Percentiles rank a stretch among this genome's conserved stretches.
Conservation (phyloP, 1,140 invertebrate species). For the Procambarus clarkii region DNA sequence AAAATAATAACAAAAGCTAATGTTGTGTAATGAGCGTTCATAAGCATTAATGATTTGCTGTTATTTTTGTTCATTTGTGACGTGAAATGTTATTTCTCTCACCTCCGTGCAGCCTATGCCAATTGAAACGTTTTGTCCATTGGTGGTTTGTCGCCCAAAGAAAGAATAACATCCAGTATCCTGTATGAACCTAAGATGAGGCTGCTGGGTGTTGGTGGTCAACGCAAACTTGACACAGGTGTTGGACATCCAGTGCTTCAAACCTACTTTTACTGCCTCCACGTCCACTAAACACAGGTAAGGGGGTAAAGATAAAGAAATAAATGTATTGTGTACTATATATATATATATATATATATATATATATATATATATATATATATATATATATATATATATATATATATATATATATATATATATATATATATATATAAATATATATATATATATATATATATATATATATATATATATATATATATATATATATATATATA, state of each 20-base stretch:
- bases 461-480: constrained; percentile 17
- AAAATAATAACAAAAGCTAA: too few relatives aligned
- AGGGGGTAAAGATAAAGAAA: not conserved
- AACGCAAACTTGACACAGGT: constrained; percentile 14
- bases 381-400: too few relatives aligned
- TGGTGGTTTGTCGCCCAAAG: not conserved
- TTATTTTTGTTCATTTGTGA: too few relatives aligned
- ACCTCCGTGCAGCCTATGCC: too few relatives aligned
- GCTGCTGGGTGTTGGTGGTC: constrained; percentile 12
- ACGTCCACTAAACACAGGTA: not conserved
- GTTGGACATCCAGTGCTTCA: constrained; percentile 7
- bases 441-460: not conserved
- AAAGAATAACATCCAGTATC: not conserved
- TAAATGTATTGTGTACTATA: not conserved
- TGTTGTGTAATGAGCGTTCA: too few relatives aligned
- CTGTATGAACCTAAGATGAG: not conserved
- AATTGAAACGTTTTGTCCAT: too few relatives aligned
- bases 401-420: not conserved
- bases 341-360: not conserved
- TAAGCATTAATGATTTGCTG: too few relatives aligned
- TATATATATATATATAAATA: not conserved
- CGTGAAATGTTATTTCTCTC: too few relatives aligned
- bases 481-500: not conserved
- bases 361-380: too few relatives aligned
- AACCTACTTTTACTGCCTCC: not conserved